A percentile compares a stretch with the other conserved stretches of the same genome.
Evolutionary conservation across 2,888 invertebrate genomes (phyloP).

Genomic region (Coremacera marginata): DNA sequence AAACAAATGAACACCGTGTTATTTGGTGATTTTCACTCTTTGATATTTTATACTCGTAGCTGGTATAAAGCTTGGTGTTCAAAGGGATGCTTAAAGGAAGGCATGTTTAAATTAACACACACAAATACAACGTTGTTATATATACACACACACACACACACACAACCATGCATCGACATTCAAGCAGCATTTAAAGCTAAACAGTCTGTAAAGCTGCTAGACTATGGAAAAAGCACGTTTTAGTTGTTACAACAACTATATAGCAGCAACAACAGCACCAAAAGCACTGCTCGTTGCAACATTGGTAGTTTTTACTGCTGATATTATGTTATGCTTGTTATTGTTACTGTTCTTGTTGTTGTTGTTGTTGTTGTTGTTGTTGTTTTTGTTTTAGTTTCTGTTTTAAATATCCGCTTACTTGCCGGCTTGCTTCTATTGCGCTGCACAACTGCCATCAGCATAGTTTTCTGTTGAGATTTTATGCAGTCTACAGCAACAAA

Average conservation of each 20-base stretch:
- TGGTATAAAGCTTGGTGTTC: neutral
- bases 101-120: neutral
- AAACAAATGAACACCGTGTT: neutral
- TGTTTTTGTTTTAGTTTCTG: neutral
- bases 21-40: neutral
- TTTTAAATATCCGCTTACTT: constrained; percentile 28
- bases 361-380: neutral
- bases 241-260: neutral
- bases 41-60: neutral
- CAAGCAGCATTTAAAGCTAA: constrained; percentile 8
- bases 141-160: constrained; percentile 37
- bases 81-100: neutral
- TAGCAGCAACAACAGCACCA: constrained; percentile 6
- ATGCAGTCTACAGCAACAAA: neutral
- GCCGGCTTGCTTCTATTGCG: constrained; percentile 3
- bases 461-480: constrained; percentile 29
- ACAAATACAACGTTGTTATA: neutral
- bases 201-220: constrained; percentile 10
- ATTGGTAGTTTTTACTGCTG: neutral
- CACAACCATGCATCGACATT: constrained; percentile 27
- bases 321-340: neutral
- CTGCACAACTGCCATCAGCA: constrained; percentile 20
- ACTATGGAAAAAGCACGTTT: constrained; percentile 30
- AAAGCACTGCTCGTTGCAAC: neutral
- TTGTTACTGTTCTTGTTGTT: neutral